Evolutionary conservation across 2,113 vertebrate genomes (phyloP), one percentile per base, ranked within the genome.

Genomic region (Ranitomeya variabilis): DNA sequence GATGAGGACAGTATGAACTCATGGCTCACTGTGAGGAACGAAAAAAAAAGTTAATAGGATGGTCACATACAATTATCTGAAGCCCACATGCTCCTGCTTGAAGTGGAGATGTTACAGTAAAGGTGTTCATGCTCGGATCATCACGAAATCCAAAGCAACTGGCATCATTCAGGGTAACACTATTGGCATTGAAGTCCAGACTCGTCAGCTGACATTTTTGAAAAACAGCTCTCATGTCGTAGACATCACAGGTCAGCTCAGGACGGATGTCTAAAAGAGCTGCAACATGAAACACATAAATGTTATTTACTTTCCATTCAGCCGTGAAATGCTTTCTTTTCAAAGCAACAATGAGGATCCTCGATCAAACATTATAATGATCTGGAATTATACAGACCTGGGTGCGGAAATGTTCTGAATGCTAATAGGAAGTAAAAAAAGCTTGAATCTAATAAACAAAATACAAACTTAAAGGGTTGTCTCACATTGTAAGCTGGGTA

Each of bases 221-320:
- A 45, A 91, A 23, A 10, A 87, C 92, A 16, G 91, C 19, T 69
- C 91, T 90, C 54, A 90, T 93, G 87, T 93, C 59, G 55, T 51
- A 85, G 88, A 64, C 15, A 1, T 83, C 84, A 67, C 91, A 92
- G 11, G 90, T 82, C 26, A 93, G 66, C 78, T 86, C 67, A 74
- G 55, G 80, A 8, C 78, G 89, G 82, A 94, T 59, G n/a, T 26
- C 87, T 57, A 59, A 55, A 79, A 87, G 3, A 59, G 87, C 91
- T 91, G 81, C 88, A 90, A 5, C 23, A 13, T 45, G 71, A 67
- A 54, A 62, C 18, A 10, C 16, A 45, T 16, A 86, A n/a, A 77
- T 59, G 15, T 78, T 71, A 67, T 19, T 15, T 59, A 57, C 10
- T 71, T 19, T 73, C 21, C 51, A 84, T 31, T 59, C n/a, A 52